Base-by-base conservation (phyloP, 2,113 vertebrate species). In the Sciurus niger region DNA sequence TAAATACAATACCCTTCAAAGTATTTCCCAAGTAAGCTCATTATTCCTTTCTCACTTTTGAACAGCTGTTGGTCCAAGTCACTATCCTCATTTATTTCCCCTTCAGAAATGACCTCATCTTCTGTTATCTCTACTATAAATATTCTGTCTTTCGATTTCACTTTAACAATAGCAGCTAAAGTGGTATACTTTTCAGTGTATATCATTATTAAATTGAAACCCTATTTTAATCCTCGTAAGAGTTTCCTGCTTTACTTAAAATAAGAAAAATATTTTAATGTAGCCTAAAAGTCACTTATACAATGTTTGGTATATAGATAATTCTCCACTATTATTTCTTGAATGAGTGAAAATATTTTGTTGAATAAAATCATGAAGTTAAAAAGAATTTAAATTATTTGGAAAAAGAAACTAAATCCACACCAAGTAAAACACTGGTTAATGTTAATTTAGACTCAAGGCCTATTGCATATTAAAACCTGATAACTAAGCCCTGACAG, bases 271-370 rank as follows among this genome's bases (percentile, higher is more conserved):
- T 84, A 77, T 89, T 85, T 95, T 74, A 55, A 73, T 48, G 11
- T 37, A 55, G 22, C 11, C 20, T 80, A 10, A 8, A 22, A 67
- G 13, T 12, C 4, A 95, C 22, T 28, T 89, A 73, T 6, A 76
- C 2, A 8, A 40, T 89, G 8, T 32, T 89, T 93, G 16, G 12
- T 67, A 4, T 68, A 80, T 11, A 58, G 20, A 84, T 70, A 74
- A 74, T 60, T 28, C 68, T 74, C 11, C 74, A 72, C 73, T 80
- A 76, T 95, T 80, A 76, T 95, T 86, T 73, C 5, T 80, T 96
- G 32, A 74, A 58, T 84, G 1, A 89, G 65, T 79, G 18, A 89
- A 85, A 60, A 85, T 70, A 74, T 43, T 93, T 48, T 60, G 43
- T 37, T 72, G 37, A 89, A 43, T 77, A 94, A 34, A 17, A 22